Evolutionary conservation across 2,888 invertebrate genomes (phyloP), one percentile per base, ranked within the genome.

Genomic region (Anorthoa munda): DNA sequence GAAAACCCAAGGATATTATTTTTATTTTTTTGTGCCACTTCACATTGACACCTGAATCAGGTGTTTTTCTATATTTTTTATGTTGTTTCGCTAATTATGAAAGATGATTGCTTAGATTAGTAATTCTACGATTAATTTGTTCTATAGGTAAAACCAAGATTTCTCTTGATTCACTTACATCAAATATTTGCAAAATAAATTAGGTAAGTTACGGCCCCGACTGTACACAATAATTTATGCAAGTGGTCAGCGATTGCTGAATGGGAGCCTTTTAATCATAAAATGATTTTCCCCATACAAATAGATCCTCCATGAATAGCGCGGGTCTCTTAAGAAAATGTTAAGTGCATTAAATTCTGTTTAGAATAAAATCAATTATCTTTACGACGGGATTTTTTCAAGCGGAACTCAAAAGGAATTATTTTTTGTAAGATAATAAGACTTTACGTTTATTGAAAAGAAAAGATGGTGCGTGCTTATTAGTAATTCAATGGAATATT

Each of bases 151-250:
- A 2, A 13, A 60, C 48, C 7, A n/a, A 50, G 15, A 9, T 39
- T 59, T 48, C 17, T 4, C 45, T 17, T 26, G 50, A 72, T 60
- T 53, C 18, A 31, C 13, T 21, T 21, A 31, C 39, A 13, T 5
- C 4, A 23, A 50, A 51, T 23, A 13, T 63, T 53, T 1, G 23
- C 13, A 66, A 59, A 63, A 71, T 46, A 51, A 48, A 50, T 17
- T 59, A 4, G 17, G n/a, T 55, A 4, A 21, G n/a, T 81, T 58
- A n/a, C 56, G 79, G 9, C 18, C 4, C 63, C 31, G 83, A 87
- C 81, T 86, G 86, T 88, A 89, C 87, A 90, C 90, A 93, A 95
- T 95, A 95, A 95, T 95, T 95, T 95, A 95, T 95, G 95, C 95
- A 95, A 95, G 95, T 94, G 95, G 95, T 95, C 95, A 95, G 91